These are phyloP conservation scores for Tauraco erythrolophus DNA, from an alignment of 2,113 vertebrate genomes.

Conservation along the genomic window DNA sequence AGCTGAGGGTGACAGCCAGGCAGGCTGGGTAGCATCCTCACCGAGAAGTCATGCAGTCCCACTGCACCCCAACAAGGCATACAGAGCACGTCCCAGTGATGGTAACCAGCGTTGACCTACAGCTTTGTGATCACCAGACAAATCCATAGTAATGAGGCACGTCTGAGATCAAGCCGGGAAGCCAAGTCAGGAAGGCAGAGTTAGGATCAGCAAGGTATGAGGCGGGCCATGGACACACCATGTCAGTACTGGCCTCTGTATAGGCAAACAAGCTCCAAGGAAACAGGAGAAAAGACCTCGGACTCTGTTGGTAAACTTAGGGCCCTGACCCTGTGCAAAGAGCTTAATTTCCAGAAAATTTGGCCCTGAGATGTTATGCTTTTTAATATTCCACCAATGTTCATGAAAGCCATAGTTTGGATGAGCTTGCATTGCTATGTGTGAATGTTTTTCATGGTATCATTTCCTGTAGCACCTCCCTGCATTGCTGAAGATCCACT, in stretches of 20 bases:
- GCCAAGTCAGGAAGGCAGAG: neutral
- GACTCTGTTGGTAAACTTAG: neutral
- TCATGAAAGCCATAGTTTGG: neutral
- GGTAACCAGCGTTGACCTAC: neutral
- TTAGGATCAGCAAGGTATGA: neutral
- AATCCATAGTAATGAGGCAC: neutral
- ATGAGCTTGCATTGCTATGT: neutral
- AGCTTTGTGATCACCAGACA: neutral
- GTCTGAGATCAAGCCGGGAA: neutral
- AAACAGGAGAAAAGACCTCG: neutral
- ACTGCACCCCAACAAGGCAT: accelerated
- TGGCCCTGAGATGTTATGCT: neutral
- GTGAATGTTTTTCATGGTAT: neutral
- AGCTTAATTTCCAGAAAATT: neutral
- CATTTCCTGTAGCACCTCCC: neutral
- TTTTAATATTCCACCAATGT: neutral
- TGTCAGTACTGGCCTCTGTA: neutral
- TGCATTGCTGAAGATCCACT: neutral
- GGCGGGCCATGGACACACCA: accelerated
- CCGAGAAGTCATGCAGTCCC: accelerated
- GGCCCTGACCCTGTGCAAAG: neutral
- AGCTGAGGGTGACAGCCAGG: neutral
- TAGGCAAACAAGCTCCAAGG: neutral
- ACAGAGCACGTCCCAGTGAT: neutral
- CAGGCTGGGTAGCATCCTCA: neutral